Evolutionary conservation across 1,140 invertebrate species (phyloP).

Genomic region (Bombus sylvicola): DNA sequence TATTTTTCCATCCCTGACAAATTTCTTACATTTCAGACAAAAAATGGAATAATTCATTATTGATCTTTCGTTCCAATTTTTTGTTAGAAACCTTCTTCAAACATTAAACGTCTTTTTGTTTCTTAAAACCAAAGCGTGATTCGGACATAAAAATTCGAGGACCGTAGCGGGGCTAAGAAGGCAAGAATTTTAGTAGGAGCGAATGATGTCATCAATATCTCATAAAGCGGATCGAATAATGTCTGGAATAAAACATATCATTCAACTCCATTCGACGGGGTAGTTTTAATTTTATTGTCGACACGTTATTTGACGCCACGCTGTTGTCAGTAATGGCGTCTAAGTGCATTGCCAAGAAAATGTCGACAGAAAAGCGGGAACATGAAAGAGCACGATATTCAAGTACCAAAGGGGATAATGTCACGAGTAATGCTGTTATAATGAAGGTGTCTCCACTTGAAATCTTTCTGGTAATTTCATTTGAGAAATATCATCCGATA

Average conservation of each 20-base stretch:
- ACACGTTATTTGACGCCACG: slow-evolving; percentile 2
- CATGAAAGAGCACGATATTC: slow-evolving; percentile 14
- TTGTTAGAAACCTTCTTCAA: neutral
- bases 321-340: neutral
- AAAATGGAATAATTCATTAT: neutral
- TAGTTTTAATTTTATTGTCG: slow-evolving; percentile 31
- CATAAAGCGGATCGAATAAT: neutral
- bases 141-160: neutral
- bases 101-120: neutral
- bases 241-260: slow-evolving; percentile 5
- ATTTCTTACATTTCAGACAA: too few relatives aligned
- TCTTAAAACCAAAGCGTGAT: neutral
- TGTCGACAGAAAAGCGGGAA: neutral
- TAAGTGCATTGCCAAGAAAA: slow-evolving; percentile 34
- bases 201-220: neutral
- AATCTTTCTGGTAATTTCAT: neutral
- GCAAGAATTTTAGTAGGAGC: neutral
- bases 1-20: too few relatives aligned
- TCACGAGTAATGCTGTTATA: neutral
- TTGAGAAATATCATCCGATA: neutral
- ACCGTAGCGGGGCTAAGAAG: neutral
- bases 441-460: neutral
- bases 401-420: neutral
- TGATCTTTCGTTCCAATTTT: neutral
- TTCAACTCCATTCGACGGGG: neutral